Evolutionary conservation across 2,113 vertebrate genomes (phyloP).

Genomic region (Scopus umbretta): DNA sequence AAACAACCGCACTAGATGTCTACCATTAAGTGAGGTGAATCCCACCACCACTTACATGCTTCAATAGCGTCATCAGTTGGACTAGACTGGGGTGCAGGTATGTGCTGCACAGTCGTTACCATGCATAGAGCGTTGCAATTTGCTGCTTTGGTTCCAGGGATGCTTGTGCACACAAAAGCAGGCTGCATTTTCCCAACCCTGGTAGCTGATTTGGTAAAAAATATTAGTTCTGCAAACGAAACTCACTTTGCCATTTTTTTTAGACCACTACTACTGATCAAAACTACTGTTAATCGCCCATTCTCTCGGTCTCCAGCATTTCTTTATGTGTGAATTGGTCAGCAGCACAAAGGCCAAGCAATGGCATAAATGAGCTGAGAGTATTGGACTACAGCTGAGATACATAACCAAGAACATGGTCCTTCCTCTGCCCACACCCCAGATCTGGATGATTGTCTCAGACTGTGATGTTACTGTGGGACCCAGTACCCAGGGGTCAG

Average conservation of each 20-base stretch:
- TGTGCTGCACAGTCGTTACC: background rate
- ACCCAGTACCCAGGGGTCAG: background rate
- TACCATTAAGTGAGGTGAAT: background rate
- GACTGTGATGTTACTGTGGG: background rate
- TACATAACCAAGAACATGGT: too few species aligned
- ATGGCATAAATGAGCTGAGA: background rate
- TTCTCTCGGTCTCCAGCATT: background rate
- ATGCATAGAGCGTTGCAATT: background rate
- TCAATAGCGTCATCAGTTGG: background rate
- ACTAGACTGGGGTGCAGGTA: background rate
- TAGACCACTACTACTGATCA: background rate
- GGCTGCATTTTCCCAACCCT: background rate
- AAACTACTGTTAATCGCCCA: background rate
- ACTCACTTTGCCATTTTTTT: background rate
- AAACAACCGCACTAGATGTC: background rate
- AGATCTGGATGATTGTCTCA: background rate
- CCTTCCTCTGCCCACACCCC: background rate
- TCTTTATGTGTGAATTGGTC: background rate
- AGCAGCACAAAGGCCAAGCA: background rate
- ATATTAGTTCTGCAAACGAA: background rate
- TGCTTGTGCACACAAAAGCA: background rate
- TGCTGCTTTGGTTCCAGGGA: background rate
- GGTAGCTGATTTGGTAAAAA: background rate
- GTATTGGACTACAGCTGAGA: background rate
- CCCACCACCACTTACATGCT: background rate